Evolutionary conservation across 2,888 invertebrate species (phyloP), one percentile per base, ranked within the genome.

Genomic region (Amiota mariae): DNA sequence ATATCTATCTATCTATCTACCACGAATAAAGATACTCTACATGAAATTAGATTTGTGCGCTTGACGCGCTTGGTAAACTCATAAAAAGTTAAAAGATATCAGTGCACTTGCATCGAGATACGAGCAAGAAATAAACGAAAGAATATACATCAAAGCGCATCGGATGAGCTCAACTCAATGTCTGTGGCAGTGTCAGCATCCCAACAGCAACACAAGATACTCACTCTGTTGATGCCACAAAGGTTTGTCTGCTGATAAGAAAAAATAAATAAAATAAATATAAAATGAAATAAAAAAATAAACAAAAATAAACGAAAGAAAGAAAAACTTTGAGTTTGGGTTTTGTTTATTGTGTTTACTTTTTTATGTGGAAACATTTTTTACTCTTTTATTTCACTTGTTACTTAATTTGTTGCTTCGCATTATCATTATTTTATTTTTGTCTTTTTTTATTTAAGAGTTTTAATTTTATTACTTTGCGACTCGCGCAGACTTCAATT

Each of bases 101-200:
- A 54, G 13, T 82, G 82, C 80, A 77, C 73, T 74, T 77, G 81
- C 78, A 81, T 82, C 82, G 71, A 66, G 76, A 12, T 54, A 54
- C 54, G 4, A 54, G 6, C 36, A 36, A 36, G 36, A 36, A 36
- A 36, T 36, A 36, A 36, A 36, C 6, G 36, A 36, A 36, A 36
- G 12, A 51, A 56, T 13, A 18, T 48, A 66, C 66, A 66, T 66
- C 66, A 49, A 72, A 75, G 75, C 77, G 75, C 77, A 51, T 67
- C 71, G 70, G 81, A 72, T 78, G 82, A 77, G 78, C 77, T 83
- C 20, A 48, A 59, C 18, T 59, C 59, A 59, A 82, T 81, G 85
- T 78, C 70, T 74, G 73, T 79, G 15, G 20, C 46, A 18, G 6
- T 36, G 36, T 18, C 67, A 67, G 67, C 47, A 67, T 47, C 67